Evolutionary conservation across 2,888 invertebrate genomes (phyloP).

Genomic region (Leucophenga montana): DNA sequence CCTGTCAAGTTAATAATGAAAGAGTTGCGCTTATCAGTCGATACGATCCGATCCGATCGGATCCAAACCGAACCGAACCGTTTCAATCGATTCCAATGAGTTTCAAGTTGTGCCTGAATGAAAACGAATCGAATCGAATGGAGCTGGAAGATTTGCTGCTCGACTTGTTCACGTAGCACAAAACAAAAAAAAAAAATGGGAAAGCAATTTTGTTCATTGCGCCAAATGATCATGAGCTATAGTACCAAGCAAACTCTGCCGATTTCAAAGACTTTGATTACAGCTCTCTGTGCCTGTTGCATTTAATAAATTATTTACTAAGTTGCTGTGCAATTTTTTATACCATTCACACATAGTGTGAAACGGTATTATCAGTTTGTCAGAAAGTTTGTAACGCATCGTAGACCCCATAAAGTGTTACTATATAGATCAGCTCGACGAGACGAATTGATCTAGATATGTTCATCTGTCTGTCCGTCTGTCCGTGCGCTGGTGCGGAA

Average conservation of each 20-base stretch:
- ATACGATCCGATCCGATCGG: not conserved
- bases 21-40: conserved; percentile 17
- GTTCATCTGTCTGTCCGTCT: no score
- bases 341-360: no score
- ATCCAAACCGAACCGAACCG: not conserved
- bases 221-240: conserved; percentile 16
- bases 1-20: conserved; percentile 14
- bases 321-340: not conserved
- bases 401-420: no score
- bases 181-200: not conserved
- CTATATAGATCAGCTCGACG: no score
- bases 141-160: no score
- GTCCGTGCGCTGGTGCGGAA: no score
- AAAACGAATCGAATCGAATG: no score
- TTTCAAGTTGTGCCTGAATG: no score
- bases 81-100: not conserved
- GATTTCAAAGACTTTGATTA: conserved; percentile 21
- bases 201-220: conserved; percentile 28
- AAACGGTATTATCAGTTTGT: no score
- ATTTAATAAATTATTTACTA: conserved; percentile 27
- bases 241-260: not conserved
- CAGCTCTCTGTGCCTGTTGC: not conserved
- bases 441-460: no score
- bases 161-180: no score
- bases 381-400: no score